Base-by-base conservation (phyloP, 37 sponge, comb jelly and placozoan genomes). In the Chondrilla cf. caribensis region DNA sequence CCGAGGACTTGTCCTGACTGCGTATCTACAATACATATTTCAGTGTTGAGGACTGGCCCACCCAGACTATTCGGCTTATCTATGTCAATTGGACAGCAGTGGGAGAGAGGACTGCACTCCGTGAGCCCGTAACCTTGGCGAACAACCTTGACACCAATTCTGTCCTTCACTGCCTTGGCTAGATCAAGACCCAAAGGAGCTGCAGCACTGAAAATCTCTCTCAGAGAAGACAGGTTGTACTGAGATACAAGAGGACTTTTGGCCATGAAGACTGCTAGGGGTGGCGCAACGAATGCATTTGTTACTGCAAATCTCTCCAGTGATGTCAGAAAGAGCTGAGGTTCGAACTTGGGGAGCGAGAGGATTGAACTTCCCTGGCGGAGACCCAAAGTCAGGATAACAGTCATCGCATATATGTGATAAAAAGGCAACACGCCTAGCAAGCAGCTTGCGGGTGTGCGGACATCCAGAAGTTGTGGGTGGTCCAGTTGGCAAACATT, bases 51-150 rank as follows among this genome's bases (percentile, higher is more conserved):
- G 7, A 87, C 76, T 3, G 82, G 70, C 7, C 38, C 29, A 9
- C 96, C 96, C 60, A 93, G 78, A 0, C 94, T 89, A 28, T 60
- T 60, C 0, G 91, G 87, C 31, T 82, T 85, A 8, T 39, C 44
- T 58, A 73, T 60, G 60, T 68, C 66, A 1, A 62, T 24, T 1
- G 86, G 90, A 40, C 42, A 86, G 0, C 78, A 22, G 58, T 90
- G 91, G 0, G 85, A 80, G 2, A 88, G 87, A n/a, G 94, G 94
- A 44, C 91, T 93, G 0, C 85, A 86, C 78, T 96, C 96, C 4
- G 94, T 86, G 33, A 96, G 70, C 3, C 96, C 96, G 39, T 96
- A 96, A 21, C 89, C 93, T 41, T 90, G 91, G 25, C 86, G 82
- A 22, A 90, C 65, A 33, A 47, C 28, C 18, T 78, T 22, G 25